Evolutionary conservation across 2,113 vertebrate species (phyloP), one percentile per base, ranked within the genome.

Genomic region (Pygoscelis antarcticus): DNA sequence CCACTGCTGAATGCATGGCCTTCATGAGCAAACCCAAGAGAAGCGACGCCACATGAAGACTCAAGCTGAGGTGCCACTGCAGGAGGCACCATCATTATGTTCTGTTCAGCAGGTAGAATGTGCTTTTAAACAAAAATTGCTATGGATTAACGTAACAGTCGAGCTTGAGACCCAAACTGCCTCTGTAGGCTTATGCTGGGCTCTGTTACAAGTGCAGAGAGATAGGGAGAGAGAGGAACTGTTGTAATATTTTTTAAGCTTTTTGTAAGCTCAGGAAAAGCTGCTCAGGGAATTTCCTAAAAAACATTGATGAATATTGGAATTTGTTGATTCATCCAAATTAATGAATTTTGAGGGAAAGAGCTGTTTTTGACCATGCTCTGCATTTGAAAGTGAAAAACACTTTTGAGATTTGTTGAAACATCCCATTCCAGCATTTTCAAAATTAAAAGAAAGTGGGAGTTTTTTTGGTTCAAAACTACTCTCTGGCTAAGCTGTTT

Each of bases 401-500:
- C 64, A 27, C 18, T 80, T 95, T 52, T 66, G 46, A 64, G 68
- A 83, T 66, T 74, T 83, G n/a, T 75, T 78, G 76, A 89, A 95
- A 81, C 10, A 57, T 49, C 27, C 19, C 22, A 54, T 87, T 92
- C 64, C 57, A 81, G 57, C 27, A 64, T 89, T 94, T 80, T 78
- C 32, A 75, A 93, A 90, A 78, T 75, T 14, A 81, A 86, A 95
- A 90, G 60, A 84, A 82, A 25, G 87, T 94, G 69, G 64, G 65
- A 74, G 38, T 0, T 66, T 81, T 80, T 83, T 87, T 84, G 16
- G 52, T 93, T 93, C 47, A 70, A 51, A 90, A 81, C 29, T 51
- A 18, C 51, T 83, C 42, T 58, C 47, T 78, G 64, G 32, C 25
- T 90, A 36, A 87, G 83, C 8, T 90, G 58, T 0, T 94, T 94